Evolutionary conservation across 2,888 invertebrate species (phyloP).

Genomic region (Silvanus unidentatus): DNA sequence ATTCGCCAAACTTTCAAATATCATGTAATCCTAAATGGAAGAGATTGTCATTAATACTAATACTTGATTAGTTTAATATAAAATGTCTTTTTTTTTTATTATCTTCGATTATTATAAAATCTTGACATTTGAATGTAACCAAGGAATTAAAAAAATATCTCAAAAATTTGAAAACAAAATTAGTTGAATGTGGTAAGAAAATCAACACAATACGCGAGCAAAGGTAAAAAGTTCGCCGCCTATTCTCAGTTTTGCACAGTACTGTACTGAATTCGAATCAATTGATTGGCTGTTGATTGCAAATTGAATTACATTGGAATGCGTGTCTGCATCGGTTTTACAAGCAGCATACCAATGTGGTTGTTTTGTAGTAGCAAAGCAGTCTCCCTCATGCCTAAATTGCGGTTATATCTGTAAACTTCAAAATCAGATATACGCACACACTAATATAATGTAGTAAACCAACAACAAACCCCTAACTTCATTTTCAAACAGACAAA

Average conservation of each 20-base stretch:
- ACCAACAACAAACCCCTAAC: constrained; percentile 1
- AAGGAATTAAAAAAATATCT: no score
- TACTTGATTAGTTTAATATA: no score
- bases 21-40: no score
- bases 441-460: constrained; percentile 3
- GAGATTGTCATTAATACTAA: no score
- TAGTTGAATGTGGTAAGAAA: no score
- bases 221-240: constrained; percentile 19
- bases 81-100: no score
- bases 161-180: no score
- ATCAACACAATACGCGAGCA: constrained; percentile 4
- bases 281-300: constrained; percentile 56
- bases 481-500: no score
- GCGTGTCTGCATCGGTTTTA: constrained; percentile 44
- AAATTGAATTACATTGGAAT: constrained; percentile 54
- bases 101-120: no score
- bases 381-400: constrained; percentile 6
- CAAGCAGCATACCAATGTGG: constrained; percentile 38
- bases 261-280: constrained; percentile 51
- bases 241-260: constrained; percentile 27
- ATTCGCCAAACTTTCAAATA: no score
- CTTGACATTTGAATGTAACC: no score
- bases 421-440: constrained; percentile 13
- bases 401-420: constrained; percentile 14
- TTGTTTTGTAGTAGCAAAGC: constrained; percentile 20